A percentile compares a stretch with the other conserved stretches of the same genome.
Conservation (phyloP, 2,113 vertebrate genomes). For the Oncorhynchus gorbuscha region DNA sequence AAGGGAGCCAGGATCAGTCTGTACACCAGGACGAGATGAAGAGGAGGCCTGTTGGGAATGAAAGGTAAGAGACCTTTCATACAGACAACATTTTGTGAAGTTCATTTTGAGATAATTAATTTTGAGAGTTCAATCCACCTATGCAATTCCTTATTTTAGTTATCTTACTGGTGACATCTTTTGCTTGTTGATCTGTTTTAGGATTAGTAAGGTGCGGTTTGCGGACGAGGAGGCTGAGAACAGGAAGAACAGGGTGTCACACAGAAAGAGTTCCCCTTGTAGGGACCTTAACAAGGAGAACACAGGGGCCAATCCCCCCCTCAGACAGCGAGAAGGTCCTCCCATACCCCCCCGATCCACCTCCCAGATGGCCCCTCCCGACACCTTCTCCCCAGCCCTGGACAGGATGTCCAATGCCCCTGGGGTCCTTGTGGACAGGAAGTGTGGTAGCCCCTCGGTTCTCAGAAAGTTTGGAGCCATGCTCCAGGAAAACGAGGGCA, state of each 20-base stretch:
- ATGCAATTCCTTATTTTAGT: too few species aligned
- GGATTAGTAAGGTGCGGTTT: constrained; percentile 42
- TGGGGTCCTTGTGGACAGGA: constrained; percentile 58
- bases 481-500: constrained; percentile 74
- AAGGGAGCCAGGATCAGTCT: constrained; percentile 81
- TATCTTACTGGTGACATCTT: too few species aligned
- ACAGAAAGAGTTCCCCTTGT: constrained; percentile 44
- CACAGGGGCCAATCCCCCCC: constrained; percentile 55
- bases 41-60: constrained; percentile 61
- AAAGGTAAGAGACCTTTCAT: constrained; percentile 71
- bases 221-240: constrained; percentile 75
- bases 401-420: constrained; percentile 63
- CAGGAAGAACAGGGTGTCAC: constrained; percentile 65
- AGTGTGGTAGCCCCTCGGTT: constrained; percentile 67
- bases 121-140: too few species aligned
- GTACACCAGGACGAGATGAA: constrained; percentile 80
- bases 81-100: too few species aligned
- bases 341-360: constrained; percentile 76
- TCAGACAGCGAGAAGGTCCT: constrained; percentile 73
- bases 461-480: constrained; percentile 70
- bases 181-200: constrained; percentile 22
- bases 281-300: constrained; percentile 60
- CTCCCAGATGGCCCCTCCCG: constrained; percentile 54
- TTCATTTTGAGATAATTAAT: too few species aligned
- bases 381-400: constrained; percentile 52